Base-by-base conservation (phyloP, 2,797 vertebrate genomes). In the Pangasius larnaudii region DNA sequence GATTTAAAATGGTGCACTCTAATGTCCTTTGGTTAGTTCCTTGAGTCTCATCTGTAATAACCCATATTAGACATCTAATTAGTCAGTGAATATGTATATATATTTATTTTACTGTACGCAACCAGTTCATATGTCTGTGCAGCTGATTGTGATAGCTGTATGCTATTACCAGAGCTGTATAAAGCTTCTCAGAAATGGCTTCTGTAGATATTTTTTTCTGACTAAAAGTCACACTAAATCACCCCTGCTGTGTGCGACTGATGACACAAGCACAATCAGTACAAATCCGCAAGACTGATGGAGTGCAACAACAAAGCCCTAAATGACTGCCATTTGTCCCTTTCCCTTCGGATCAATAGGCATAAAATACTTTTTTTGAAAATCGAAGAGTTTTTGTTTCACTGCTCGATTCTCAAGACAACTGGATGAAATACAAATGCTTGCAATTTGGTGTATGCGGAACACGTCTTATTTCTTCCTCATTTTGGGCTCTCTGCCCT, bases 251-350 rank as follows among this genome's bases (percentile, higher is more conserved):
- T 85, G 61, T 80, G 56, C 85, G 58, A 88, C 78, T 91, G 86
- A 91, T 91, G 88, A 88, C 89, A 88, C 56, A 90, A 89, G 81
- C 71, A 87, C 85, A 90, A 87, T 90, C 86, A 86, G 82, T 86
- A 58, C 65, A 87, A 89, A 89, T 90, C 80, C 88, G 89, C 85
- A 88, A 86, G 84, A 90, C 30, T 89, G 87, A 88, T 87, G 58
- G 80, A 86, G 89, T 86, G 65, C 65, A 88, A 87, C 81, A 90
- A 89, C 86, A 90, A 89, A 88, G 86, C 78, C 79, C 65, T 82
- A 86, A 89, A 90, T 89, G 75, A 85, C 87, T 86, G 87, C 87
- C 89, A 89, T 89, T 92, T 88, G 84, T 90, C 81, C 88, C 67
- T 74, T 81, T 84, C 84, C 74, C 85, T 89, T 24, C 84, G 67